Conservation (phyloP, 2,797 vertebrate species). For the Lagorchestes hirsutus region DNA sequence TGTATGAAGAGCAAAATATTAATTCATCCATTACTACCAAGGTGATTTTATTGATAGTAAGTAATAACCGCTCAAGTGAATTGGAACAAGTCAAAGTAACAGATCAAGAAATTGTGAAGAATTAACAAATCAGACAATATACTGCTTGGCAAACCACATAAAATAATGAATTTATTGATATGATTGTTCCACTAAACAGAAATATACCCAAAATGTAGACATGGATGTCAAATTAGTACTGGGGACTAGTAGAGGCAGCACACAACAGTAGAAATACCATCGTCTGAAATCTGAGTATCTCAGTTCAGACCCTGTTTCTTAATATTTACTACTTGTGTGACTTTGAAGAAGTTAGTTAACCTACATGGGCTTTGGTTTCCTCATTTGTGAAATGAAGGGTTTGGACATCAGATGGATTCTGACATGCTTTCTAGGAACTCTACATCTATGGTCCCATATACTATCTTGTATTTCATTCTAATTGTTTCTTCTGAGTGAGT, state of each 20-base stretch:
- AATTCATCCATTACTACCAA: background rate
- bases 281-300: background rate
- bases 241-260: fast-evolving
- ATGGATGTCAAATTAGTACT: background rate
- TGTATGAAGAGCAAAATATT: background rate
- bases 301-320: background rate
- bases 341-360: background rate
- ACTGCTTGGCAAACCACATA: background rate
- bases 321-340: background rate
- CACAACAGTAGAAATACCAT: background rate
- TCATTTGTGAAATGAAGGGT: background rate
- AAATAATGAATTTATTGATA: background rate
- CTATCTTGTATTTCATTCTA: background rate
- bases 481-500: background rate
- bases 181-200: background rate
- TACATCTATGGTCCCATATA: background rate
- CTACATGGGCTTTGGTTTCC: background rate
- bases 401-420: background rate
- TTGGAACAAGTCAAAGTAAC: background rate
- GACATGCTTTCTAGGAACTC: background rate
- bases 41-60: background rate
- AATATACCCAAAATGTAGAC: background rate
- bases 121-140: fast-evolving
- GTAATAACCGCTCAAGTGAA: background rate
- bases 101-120: background rate